These are phyloP conservation scores for Megathymus violae DNA, from an alignment of 1,140 invertebrate species.

Conservation along the genomic window DNA sequence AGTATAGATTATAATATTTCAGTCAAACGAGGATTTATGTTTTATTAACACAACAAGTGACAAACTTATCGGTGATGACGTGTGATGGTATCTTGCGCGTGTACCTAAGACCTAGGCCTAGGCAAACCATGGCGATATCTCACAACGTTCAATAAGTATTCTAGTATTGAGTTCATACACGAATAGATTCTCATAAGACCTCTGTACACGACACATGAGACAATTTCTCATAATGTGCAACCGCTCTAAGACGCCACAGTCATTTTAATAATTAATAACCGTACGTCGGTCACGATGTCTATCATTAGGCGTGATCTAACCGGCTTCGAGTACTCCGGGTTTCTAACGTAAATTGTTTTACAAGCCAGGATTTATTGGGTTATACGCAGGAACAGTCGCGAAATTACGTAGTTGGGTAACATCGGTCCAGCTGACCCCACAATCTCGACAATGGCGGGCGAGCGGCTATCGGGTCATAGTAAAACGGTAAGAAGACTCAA, in stretches of 20 bases:
- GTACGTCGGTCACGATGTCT: constrained; percentile 66
- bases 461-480: constrained; percentile 47
- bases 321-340: constrained; percentile 43
- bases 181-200: too few species aligned
- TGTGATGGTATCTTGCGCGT: too few species aligned
- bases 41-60: too few species aligned
- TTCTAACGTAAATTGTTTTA: constrained; percentile 78
- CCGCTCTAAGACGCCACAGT: constrained; percentile 47
- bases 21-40: too few species aligned
- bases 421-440: constrained; percentile 73
- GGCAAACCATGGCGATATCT: too few species aligned
- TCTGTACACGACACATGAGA: neutral
- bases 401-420: constrained; percentile 77
- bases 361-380: constrained; percentile 77
- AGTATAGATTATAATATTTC: too few species aligned
- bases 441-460: constrained; percentile 80
- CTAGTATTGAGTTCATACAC: too few species aligned
- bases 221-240: neutral
- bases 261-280: constrained; percentile 79
- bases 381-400: constrained; percentile 68
- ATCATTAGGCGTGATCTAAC: constrained; percentile 68
- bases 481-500: neutral
- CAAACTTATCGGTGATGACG: too few species aligned
- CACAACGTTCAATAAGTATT: too few species aligned
- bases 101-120: too few species aligned